Evolutionary conservation across 2,113 vertebrate species (phyloP).

Genomic region (Neogale vison): DNA sequence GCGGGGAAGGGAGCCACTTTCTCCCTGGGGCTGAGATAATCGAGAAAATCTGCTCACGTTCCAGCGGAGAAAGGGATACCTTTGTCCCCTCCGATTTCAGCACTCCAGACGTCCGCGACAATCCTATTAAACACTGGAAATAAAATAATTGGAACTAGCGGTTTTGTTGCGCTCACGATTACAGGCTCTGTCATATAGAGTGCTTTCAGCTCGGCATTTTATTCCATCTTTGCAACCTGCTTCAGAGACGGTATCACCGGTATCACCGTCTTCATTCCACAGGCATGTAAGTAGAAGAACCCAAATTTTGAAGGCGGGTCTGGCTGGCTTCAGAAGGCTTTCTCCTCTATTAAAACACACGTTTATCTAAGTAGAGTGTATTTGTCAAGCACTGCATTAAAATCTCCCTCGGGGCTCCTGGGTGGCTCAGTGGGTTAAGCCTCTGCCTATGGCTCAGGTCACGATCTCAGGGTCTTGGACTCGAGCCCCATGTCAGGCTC

Average conservation of each 20-base stretch:
- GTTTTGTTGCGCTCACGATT: background rate
- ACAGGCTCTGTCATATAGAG: background rate
- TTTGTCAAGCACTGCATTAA: background rate
- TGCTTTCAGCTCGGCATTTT: background rate
- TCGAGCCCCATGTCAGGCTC: too few relatives aligned
- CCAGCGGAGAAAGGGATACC: slow-evolving; percentile 63
- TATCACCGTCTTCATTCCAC: background rate
- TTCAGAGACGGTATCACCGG: background rate
- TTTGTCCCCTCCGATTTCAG: slow-evolving; percentile 33
- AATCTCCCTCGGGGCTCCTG: background rate
- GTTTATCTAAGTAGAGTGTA: background rate
- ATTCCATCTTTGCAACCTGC: background rate
- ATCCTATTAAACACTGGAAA: background rate
- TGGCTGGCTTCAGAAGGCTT: background rate
- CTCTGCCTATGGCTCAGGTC: too few relatives aligned
- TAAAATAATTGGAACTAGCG: background rate
- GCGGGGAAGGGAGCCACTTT: slow-evolving; percentile 67
- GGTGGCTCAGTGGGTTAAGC: too few relatives aligned
- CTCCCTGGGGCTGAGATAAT: slow-evolving; percentile 68
- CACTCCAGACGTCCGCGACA: background rate
- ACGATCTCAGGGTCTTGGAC: too few relatives aligned
- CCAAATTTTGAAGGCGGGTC: background rate
- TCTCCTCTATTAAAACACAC: background rate
- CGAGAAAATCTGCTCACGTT: slow-evolving; percentile 68
- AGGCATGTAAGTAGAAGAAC: background rate